Evolutionary conservation across 2,888 invertebrate genomes (phyloP), one percentile per base, ranked within the genome.

Genomic region (Orgyia antiqua): DNA sequence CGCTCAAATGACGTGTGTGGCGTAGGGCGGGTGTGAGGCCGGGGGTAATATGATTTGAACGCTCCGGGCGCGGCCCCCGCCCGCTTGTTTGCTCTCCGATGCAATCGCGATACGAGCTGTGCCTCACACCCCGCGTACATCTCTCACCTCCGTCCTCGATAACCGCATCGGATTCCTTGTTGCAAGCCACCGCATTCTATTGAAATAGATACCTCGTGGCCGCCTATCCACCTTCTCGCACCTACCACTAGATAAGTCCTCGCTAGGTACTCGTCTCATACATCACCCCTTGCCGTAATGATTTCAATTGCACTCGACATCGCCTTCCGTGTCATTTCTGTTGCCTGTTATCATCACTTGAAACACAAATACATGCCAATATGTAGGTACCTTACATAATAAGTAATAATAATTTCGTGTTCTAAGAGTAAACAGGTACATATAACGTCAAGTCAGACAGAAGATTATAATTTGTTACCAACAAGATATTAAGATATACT

Each of bases 1-100:
- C 87, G 87, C 88, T 88, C 87, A 88, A 88, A 89, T 89, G 89
- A 89, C 89, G 90, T 89, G 89, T 89, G 89, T 68, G 75, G 71
- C 56, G 73, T 60, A 59, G 57, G 47, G 51, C 61, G 66, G 70
- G 80, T 73, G 76, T 75, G 77, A 69, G 79, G 65, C 67, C 58
- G 77, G 82, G 79, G 84, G 84, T 84, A 83, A 84, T 83, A 86
- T 84, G 84, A 84, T 84, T 84, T 84, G 82, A 82, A 77, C 79
- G 68, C 64, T 68, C 69, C 68, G 69, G 66, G 57, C 63, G 47
- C 59, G 63, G 70, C 76, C 79, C 77, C 74, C 82, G 70, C 76
- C 76, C 79, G 79, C 82, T 79, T 84, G 84, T 86, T 84, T 86
- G 84, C 83, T 84, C 84, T 83, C 77, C 82, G 84, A 82, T 86